These are phyloP conservation scores for Phylloscopus whistleri DNA, from an alignment of 2,113 vertebrate species.

Conservation along the genomic window DNA sequence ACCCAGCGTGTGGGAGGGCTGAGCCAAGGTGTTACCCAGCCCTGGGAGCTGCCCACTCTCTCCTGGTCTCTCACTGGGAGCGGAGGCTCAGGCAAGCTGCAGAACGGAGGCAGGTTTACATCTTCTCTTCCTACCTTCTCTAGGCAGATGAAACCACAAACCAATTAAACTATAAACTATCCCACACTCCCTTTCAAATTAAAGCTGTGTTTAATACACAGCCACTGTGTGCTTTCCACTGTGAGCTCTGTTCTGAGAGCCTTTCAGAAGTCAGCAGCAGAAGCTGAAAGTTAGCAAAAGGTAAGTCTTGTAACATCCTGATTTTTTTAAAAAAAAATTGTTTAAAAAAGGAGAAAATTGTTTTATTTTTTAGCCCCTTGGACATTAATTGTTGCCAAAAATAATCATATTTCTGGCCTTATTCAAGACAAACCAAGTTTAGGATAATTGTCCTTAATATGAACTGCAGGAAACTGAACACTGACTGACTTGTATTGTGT, in stretches of 20 bases:
- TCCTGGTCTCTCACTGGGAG: neutral
- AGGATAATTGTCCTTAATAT: neutral
- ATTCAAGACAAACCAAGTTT: neutral
- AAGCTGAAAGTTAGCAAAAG: neutral
- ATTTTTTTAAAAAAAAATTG: too few species aligned
- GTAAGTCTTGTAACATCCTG: rapidly evolving
- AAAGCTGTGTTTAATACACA: neutral
- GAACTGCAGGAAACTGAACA: neutral
- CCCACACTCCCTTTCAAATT: neutral
- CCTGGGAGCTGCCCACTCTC: slow-evolving; percentile 1
- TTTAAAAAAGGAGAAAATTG: neutral
- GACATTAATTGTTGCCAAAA: neutral
- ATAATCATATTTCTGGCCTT: neutral
- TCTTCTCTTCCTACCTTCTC: neutral
- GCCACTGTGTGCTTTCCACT: neutral
- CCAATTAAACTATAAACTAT: neutral
- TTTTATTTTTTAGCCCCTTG: neutral
- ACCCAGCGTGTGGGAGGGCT: neutral
- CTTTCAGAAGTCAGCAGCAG: neutral
- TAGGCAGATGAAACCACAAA: neutral
- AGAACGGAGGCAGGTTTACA: neutral
- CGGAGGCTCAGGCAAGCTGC: neutral
- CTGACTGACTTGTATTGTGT: neutral
- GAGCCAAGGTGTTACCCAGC: slow-evolving; percentile 30
- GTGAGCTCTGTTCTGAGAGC: neutral